Base-by-base conservation (phyloP, 2,797 vertebrate species). In the Neolamprologus multifasciatus region DNA sequence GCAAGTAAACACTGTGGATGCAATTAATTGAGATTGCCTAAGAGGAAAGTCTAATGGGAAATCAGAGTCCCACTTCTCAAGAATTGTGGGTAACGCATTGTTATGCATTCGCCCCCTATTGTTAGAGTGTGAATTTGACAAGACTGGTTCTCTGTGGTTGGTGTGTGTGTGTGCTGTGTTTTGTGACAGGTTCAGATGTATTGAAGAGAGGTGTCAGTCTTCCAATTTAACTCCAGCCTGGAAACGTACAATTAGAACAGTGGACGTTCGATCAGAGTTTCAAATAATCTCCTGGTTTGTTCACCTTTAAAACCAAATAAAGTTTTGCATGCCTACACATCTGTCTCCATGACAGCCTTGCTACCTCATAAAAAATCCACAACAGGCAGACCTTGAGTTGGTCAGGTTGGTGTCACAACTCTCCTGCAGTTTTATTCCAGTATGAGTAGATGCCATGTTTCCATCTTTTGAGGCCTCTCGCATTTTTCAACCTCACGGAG, bases 1-100 rank as follows among this genome's bases (percentile, higher is more conserved):
- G 77, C 67, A 84, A 83, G 84, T 86, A 91, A 94, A 94, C 88
- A 92, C 69, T 82, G 87, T 59, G 23, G 81, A 90, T 91, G 90
- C 77, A 83, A 93, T 95, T 93, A 91, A 91, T 80, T 87, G 69
- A 88, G 88, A 90, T 91, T 81, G 87, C 91, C 81, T 85, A 50
- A 7, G 80, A 78, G 89, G 84, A 87, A 59, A 83, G 83, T 89
- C 78, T 91, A 84, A 86, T 85, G 86, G 89, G 92, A 95, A 94
- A 92, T 93, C 76, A 74, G 77, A 89, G 87, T 89, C 74, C 55
- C 87, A 88, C 81, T 85, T 89, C 84, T 80, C 16, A 57, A 81
- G 88, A 83, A 88, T 59, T 84, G 77, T 86, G 77, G 71, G 64
- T 87, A 91, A 89, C 64, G 79, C 57, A 48, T 83, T 87, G 54